These are phyloP conservation scores for Octomys mimax DNA, from an alignment of 2,797 vertebrate genomes.

Conservation along the genomic window DNA sequence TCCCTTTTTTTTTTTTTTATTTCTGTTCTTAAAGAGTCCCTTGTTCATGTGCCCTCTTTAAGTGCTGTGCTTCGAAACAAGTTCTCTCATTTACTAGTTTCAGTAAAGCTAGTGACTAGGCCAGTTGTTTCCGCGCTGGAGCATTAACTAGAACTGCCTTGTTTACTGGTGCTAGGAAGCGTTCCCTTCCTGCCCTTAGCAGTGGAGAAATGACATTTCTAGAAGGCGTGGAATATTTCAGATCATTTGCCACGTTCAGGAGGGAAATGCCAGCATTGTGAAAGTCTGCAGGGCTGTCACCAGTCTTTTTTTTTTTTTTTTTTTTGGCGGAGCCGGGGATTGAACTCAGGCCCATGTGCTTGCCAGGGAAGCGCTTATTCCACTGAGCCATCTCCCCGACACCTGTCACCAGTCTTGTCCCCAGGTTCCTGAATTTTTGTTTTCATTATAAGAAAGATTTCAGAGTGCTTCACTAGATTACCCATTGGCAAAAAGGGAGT, in stretches of 20 bases:
- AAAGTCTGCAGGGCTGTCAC: not conserved
- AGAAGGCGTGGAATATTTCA: conserved; percentile 29
- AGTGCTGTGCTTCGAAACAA: conserved; percentile 48
- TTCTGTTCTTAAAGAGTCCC: not conserved
- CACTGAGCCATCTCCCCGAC: no score
- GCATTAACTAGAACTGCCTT: not conserved
- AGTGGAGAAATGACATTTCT: conserved; percentile 35
- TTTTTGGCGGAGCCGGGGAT: no score
- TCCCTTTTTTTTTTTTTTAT: not conserved
- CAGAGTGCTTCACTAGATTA: conserved; percentile 7
- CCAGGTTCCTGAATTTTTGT: not conserved
- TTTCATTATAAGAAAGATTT: not conserved
- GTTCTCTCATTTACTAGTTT: not conserved
- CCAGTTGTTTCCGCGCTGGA: not conserved
- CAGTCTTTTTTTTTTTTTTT: no score
- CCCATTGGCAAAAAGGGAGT: conserved; percentile 44
- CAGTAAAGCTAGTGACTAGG: not conserved
- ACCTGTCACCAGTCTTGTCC: not conserved
- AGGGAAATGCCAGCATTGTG: conserved; percentile 37
- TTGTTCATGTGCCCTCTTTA: conserved; percentile 17
- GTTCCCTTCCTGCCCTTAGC: not conserved
- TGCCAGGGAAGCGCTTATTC: no score
- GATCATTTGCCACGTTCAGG: conserved; percentile 21
- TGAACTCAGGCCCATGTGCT: no score
- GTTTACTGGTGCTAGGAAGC: not conserved